Percentiles rank a stretch among this genome's conserved stretches.
These are phyloP conservation scores for Delphinapterus leucas DNA, from an alignment of 2,113 vertebrate genomes.

Conservation along the genomic window DNA sequence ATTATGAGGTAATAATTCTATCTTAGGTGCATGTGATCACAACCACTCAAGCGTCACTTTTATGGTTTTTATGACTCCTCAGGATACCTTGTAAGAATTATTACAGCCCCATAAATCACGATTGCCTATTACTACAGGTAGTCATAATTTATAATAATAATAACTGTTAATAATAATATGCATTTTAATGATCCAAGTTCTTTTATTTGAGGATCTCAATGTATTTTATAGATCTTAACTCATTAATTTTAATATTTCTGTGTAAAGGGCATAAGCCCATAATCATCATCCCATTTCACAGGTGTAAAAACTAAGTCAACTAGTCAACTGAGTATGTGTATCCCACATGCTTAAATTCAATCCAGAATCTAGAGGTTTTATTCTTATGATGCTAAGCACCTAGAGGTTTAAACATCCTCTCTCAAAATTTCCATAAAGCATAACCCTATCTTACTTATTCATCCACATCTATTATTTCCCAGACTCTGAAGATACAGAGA, in stretches of 20 bases:
- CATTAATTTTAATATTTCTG: constrained; percentile 41
- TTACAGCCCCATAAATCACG: constrained; percentile 47
- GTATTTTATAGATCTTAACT: constrained; percentile 35
- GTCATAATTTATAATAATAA: constrained; percentile 48
- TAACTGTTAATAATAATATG: constrained; percentile 12
- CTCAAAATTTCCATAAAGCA: not conserved
- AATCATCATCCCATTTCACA: constrained; percentile 39
- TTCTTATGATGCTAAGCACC: not conserved
- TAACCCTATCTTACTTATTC: not conserved
- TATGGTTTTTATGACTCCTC: constrained; percentile 1
- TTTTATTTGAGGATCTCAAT: constrained; percentile 45
- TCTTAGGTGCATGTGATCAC: constrained; percentile 5
- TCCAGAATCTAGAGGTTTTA: not conserved
- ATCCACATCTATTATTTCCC: not conserved
- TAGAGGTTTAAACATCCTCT: not conserved
- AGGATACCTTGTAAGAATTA: constrained; percentile 13
- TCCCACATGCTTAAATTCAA: not conserved
- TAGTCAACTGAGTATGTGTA: not conserved
- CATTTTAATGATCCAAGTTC: constrained; percentile 26
- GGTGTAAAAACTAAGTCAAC: constrained; percentile 27
- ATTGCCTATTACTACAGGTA: not conserved
- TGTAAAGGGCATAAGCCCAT: not conserved
- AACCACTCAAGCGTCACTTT: constrained; percentile 40
- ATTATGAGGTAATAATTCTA: constrained; percentile 26
- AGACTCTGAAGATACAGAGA: not conserved